Percentiles rank a stretch among this genome's conserved stretches.
phyloP scores from a whole-genome alignment of 2,113 vertebrate genomes.

The Gracilinanus agilis region DNA sequence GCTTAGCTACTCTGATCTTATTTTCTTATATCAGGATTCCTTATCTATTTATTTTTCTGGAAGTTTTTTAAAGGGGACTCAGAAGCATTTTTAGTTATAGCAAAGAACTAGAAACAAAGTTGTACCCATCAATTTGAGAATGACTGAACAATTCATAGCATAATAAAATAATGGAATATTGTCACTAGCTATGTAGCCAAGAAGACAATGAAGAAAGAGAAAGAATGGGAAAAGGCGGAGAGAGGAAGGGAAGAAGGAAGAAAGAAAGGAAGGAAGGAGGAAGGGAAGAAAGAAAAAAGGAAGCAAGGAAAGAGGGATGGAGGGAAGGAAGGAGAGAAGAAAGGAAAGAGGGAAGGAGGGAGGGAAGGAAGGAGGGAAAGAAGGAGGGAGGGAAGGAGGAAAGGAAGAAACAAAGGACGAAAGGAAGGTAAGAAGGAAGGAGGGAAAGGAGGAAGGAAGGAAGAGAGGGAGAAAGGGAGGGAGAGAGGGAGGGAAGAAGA shows the following conservation, averaged over 20 bases:
- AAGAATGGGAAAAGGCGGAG: background rate
- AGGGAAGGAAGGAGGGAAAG: too few species aligned
- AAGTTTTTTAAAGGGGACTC: background rate
- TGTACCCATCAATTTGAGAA: background rate
- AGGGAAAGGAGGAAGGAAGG: too few species aligned
- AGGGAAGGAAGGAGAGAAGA: too few species aligned
- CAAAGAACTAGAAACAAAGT: background rate
- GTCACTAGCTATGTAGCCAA: background rate
- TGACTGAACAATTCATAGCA: background rate
- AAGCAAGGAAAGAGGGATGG: too few species aligned
- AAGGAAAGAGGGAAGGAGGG: too few species aligned
- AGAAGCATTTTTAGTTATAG: background rate
- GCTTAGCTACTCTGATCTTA: background rate
- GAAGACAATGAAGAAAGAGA: background rate
- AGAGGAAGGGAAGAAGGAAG: too few species aligned
- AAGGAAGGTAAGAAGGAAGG: too few species aligned
- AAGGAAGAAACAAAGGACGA: too few species aligned
- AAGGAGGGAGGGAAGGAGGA: too few species aligned
- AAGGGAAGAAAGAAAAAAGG: too few species aligned
- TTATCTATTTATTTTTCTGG: conserved; percentile 35
- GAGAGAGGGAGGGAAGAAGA: background rate
- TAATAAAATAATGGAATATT: background rate
- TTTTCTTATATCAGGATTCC: conserved; percentile 12
- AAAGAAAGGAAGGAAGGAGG: too few species aligned
- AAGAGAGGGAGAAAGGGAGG: background rate